Conservation (phyloP, 2,797 vertebrate species). For the Anolis apletophallus region DNA sequence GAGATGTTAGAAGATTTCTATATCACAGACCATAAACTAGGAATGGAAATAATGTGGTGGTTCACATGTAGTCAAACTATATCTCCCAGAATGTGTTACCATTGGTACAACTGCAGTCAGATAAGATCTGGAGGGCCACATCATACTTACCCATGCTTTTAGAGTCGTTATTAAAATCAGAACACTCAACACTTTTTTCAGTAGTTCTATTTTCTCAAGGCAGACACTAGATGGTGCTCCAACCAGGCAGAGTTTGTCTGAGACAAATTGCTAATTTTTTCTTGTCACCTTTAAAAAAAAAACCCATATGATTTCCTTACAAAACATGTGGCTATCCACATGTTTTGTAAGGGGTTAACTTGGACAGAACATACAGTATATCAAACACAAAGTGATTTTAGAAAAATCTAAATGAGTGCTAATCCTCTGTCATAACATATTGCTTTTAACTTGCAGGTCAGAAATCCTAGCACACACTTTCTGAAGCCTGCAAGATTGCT, state of each 20-base stretch:
- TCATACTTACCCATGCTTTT: too few species aligned
- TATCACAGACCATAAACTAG: too few species aligned
- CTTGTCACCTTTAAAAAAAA: too few species aligned
- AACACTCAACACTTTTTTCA: too few species aligned
- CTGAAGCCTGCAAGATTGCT: neutral
- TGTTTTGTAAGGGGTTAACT: neutral
- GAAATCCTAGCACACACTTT: neutral
- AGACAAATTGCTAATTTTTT: too few species aligned
- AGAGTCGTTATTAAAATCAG: neutral
- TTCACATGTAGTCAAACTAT: too few species aligned
- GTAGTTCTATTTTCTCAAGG: neutral
- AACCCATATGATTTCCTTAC: neutral
- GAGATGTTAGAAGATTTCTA: neutral
- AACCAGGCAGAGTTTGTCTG: neutral
- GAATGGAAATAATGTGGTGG: too few species aligned
- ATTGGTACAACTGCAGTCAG: too few species aligned
- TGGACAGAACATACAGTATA: neutral
- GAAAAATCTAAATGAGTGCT: neutral
- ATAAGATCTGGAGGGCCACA: neutral
- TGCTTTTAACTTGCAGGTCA: neutral
- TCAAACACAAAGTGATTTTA: too few species aligned
- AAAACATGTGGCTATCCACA: too few species aligned
- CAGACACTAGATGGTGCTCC: slow-evolving; percentile 27
- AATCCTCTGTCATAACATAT: neutral
- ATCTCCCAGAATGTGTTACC: too few species aligned